A percentile compares a stretch with the other conserved stretches of the same genome.
Conservation (phyloP, 2,113 vertebrate genomes). For the Pelusios castaneus region DNA sequence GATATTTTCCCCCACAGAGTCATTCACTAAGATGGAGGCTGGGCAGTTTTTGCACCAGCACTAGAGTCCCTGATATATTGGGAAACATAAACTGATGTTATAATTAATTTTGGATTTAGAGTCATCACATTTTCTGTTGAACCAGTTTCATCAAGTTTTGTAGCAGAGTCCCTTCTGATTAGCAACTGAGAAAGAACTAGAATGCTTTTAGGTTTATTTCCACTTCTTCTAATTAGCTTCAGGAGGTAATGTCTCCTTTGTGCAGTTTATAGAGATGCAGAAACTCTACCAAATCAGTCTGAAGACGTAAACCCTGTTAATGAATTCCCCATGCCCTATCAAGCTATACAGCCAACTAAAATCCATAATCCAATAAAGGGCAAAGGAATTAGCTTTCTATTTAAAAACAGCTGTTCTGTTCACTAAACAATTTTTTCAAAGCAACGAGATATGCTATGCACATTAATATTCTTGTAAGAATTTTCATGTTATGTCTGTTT, state of each 20-base stretch:
- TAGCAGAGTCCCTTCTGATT: not conserved
- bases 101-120: not conserved
- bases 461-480: not conserved
- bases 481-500: not conserved
- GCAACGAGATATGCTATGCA: not conserved
- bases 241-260: not conserved
- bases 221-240: constrained; percentile 34
- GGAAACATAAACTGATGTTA: not conserved
- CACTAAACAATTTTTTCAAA: not conserved
- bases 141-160: not conserved
- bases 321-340: not conserved
- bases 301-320: constrained; percentile 18
- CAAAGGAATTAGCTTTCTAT: not conserved
- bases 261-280: not conserved
- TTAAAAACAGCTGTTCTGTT: not conserved
- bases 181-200: not conserved
- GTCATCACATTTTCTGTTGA: not conserved
- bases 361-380: constrained; percentile 1
- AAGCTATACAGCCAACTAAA: not conserved
- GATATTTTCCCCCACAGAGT: not conserved
- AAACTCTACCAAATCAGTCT: not conserved
- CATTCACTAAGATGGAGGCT: not conserved
- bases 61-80: not conserved
- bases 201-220: not conserved
- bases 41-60: not conserved